Conservation (phyloP, 2,797 vertebrate species). For the Antrozous pallidus region DNA sequence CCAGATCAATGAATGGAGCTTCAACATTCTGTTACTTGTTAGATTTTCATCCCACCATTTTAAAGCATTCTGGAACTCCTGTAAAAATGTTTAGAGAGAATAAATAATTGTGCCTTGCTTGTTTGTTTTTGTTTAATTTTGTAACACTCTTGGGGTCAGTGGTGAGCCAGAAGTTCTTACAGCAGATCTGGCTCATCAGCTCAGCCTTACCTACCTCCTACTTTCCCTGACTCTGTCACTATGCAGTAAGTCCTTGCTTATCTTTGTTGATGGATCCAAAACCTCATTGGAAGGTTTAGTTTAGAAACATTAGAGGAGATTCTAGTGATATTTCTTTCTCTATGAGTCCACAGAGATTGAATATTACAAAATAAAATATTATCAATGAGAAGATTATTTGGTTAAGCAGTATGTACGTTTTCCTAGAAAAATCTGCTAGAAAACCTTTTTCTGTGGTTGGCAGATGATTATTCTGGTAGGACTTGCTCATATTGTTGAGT, state of each 20-base stretch:
- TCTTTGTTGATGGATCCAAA: neutral
- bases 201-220: neutral
- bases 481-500: neutral
- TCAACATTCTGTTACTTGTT: neutral
- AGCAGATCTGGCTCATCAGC: neutral
- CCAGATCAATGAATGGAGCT: neutral
- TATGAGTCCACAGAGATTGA: neutral
- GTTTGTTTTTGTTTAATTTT: neutral
- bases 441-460: neutral
- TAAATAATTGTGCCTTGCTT: neutral
- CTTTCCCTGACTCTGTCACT: neutral
- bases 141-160: neutral
- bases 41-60: neutral
- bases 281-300: neutral
- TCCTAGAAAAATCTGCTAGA: neutral
- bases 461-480: neutral
- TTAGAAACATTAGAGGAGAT: neutral
- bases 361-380: neutral
- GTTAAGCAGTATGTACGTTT: neutral
- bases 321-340: constrained; percentile 33
- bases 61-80: neutral
- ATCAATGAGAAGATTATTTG: neutral
- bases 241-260: neutral
- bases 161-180: neutral
- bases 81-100: constrained; percentile 7